Base-by-base conservation (phyloP, 2,888 invertebrate species). In the Sussaba pulchella region DNA sequence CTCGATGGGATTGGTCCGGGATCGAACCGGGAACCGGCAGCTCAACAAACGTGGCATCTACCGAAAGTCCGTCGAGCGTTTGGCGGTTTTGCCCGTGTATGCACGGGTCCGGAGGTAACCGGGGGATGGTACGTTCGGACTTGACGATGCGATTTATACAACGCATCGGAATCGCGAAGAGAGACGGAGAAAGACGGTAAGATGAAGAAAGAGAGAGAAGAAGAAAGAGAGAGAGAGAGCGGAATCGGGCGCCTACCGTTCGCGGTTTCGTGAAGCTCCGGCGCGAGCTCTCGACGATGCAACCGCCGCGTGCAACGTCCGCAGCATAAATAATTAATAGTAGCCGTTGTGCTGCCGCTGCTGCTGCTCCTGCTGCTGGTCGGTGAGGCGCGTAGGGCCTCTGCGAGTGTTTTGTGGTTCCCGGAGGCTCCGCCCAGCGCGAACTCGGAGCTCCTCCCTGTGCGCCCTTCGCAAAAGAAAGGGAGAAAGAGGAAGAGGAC, bases 321-420 rank as follows among this genome's bases (percentile, higher is more conserved):
- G 88, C 87, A 88, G 89, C 89, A 91, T 91, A 91, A 91, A 91
- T 91, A 91, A 91, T 91, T 91, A 91, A 91, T 91, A 91, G 91
- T 89, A 89, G 90, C 91, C 88, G 86, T 89, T 89, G 87, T 86
- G 87, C 88, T 82, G 83, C 74, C 59, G 82, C 87, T 86, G 87
- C 88, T 82, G 83, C 76, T 59, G 82, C 80, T 61, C 69, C 50
- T 50, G 63, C 70, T 67, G 64, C 80, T 59, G 69, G 67, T 71
- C 72, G 57, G 70, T 31, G 50, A 57, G 57, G 57, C 43, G 70
- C 76, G 72, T 63, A 72, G 73, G 81, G 70, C 77, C 74, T 47
- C 70, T 71, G 69, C 81, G 77, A 74, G 78, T 83, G 77, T 84
- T 84, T 84, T 82, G 84, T 81, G 83, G 84, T 83, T 81, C 73